Evolutionary conservation across 2,888 invertebrate genomes (phyloP).

Genomic region (Busseola fusca): DNA sequence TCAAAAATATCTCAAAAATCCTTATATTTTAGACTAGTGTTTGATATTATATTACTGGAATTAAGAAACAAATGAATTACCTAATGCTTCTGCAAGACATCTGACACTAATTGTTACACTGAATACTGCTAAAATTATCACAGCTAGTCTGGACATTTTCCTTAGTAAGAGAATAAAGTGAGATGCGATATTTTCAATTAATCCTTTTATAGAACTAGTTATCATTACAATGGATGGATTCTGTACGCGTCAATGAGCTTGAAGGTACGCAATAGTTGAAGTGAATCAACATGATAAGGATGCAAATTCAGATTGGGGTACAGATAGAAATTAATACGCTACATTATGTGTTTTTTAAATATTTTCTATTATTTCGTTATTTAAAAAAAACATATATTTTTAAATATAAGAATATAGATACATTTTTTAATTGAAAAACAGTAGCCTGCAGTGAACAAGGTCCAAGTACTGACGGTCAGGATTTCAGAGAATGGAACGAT

Average conservation of each 20-base stretch:
- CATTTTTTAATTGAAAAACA: background rate
- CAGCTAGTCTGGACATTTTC: constrained; percentile 50
- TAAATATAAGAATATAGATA: background rate
- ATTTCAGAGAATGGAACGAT: background rate
- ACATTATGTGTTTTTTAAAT: background rate
- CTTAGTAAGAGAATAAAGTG: constrained; percentile 9
- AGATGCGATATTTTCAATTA: background rate
- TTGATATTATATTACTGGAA: background rate
- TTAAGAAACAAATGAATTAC: constrained; percentile 32
- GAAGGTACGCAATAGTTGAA: constrained; percentile 65
- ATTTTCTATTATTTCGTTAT: background rate
- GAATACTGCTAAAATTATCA: constrained; percentile 34
- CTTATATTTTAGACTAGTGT: background rate
- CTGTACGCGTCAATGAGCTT: constrained; percentile 66
- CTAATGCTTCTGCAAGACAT: constrained; percentile 52
- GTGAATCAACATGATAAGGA: constrained; percentile 44
- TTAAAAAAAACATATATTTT: background rate
- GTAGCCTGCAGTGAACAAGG: background rate
- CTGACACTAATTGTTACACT: constrained; percentile 33
- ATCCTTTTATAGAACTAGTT: constrained; percentile 48
- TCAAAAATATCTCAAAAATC: background rate
- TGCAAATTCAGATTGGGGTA: constrained; percentile 23
- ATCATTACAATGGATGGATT: constrained; percentile 42
- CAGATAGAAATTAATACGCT: constrained; percentile 10
- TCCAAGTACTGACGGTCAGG: background rate